phyloP scores from a whole-genome alignment of 2,888 invertebrate genomes.

The Ceriagrion tenellum region DNA sequence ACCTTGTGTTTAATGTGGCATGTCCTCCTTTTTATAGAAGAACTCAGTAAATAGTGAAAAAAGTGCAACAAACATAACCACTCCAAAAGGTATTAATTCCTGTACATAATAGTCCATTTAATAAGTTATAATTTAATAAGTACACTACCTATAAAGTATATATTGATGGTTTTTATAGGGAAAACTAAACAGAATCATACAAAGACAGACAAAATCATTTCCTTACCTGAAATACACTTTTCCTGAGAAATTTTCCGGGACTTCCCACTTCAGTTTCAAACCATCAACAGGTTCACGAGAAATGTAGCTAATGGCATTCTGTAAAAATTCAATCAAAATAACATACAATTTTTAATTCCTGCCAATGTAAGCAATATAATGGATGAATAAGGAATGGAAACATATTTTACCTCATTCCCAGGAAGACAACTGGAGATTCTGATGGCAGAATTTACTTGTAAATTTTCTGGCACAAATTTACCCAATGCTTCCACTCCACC shows the following conservation, averaged over 20 bases:
- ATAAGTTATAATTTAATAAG: too few species aligned
- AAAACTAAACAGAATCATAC: not conserved
- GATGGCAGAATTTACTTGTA: conserved; percentile 9
- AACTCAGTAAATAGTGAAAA: too few species aligned
- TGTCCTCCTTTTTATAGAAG: too few species aligned
- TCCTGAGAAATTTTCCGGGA: not conserved
- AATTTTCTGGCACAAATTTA: not conserved
- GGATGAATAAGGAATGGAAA: not conserved
- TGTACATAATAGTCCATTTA: too few species aligned
- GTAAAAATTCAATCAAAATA: not conserved
- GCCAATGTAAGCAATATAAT: not conserved
- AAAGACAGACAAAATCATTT: not conserved
- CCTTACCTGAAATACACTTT: conserved; percentile 46
- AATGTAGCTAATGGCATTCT: conserved; percentile 54
- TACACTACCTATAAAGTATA: too few species aligned
- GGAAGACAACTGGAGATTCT: conserved; percentile 47
- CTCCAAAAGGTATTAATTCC: not conserved
- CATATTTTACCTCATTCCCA: conserved; percentile 37
- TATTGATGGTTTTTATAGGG: too few species aligned
- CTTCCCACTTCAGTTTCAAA: conserved; percentile 15
- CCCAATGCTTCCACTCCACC: conserved; percentile 38
- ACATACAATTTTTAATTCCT: not conserved
- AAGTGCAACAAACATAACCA: not conserved
- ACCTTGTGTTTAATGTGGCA: too few species aligned
- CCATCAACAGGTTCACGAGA: conserved; percentile 8